These are phyloP conservation scores for Callospermophilus lateralis DNA, from an alignment of 2,113 vertebrate genomes.

Conservation along the genomic window DNA sequence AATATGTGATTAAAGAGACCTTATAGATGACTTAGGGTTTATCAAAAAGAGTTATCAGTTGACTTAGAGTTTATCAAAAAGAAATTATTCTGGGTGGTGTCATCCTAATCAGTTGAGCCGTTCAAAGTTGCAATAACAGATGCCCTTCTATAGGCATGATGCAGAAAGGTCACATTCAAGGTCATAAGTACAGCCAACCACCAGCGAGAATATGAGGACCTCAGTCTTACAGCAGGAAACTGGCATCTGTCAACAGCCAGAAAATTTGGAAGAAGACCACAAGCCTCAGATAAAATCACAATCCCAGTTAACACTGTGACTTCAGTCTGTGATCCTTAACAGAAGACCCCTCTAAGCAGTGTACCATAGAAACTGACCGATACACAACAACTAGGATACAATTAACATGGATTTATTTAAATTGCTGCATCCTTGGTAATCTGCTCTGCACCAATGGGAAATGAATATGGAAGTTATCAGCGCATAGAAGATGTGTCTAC, in stretches of 20 bases:
- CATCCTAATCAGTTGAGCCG: background rate
- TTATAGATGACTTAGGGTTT: background rate
- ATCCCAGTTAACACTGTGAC: background rate
- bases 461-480: background rate
- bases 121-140: background rate
- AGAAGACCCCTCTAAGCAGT: background rate
- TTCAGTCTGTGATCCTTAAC: background rate
- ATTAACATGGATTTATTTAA: background rate
- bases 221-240: background rate
- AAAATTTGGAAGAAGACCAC: background rate
- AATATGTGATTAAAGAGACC: background rate
- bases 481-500: accelerated
- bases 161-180: accelerated
- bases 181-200: background rate
- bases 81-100: background rate
- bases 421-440: background rate
- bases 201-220: background rate
- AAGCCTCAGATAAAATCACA: background rate
- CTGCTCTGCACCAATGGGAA: background rate
- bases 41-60: no score
- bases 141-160: background rate
- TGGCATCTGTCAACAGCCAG: background rate
- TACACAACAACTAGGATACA: accelerated
- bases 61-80: background rate
- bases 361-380: background rate